These are phyloP conservation scores for Bombus superbus DNA, from an alignment of 1,140 invertebrate species.

Conservation along the genomic window DNA sequence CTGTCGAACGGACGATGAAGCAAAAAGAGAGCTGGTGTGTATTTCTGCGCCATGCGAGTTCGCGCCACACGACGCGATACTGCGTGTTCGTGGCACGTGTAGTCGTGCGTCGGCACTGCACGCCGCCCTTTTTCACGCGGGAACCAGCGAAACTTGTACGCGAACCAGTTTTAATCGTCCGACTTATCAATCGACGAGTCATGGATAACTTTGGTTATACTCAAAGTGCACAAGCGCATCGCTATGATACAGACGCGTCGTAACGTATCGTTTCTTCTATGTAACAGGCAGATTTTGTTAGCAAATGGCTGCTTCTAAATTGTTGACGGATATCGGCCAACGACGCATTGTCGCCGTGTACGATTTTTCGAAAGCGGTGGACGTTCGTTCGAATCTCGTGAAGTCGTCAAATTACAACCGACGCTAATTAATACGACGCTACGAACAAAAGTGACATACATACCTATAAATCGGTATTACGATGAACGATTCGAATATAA, in stretches of 20 bases:
- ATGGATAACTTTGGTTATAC: neutral
- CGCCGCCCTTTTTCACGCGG: slow-evolving; percentile 27
- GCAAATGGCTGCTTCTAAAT: too few species aligned
- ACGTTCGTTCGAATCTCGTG: too few species aligned
- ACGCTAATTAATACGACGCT: too few species aligned
- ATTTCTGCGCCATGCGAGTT: neutral
- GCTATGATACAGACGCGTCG: neutral
- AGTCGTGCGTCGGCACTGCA: neutral
- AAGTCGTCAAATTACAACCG: too few species aligned
- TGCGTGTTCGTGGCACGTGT: slow-evolving; percentile 18
- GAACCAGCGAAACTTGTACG: neutral
- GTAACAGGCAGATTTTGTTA: too few species aligned
- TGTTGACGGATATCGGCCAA: too few species aligned
- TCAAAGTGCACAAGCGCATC: neutral
- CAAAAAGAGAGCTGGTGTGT: neutral
- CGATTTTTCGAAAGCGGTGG: too few species aligned
- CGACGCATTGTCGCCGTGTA: too few species aligned
- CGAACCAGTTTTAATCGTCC: neutral
- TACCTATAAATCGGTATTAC: too few species aligned
- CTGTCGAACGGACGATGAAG: neutral
- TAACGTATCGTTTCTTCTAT: neutral
- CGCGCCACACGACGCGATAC: neutral
- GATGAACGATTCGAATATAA: too few species aligned
- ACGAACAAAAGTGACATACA: too few species aligned
- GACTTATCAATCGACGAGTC: neutral